These are phyloP conservation scores for Tragelaphus scriptus DNA, from an alignment of 2,113 vertebrate species.

Conservation along the genomic window DNA sequence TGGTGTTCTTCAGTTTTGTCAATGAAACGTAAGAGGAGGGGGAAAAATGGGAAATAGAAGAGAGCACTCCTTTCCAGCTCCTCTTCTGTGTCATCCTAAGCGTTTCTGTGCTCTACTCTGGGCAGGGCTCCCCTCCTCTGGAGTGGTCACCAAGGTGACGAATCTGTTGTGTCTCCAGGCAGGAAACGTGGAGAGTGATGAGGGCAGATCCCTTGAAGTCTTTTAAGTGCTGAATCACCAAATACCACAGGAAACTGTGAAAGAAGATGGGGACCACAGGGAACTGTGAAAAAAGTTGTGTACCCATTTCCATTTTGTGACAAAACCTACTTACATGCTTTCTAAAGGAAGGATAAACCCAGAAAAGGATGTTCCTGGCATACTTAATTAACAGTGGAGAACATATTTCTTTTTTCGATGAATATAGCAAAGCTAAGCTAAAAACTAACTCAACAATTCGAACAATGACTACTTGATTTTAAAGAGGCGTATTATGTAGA, in stretches of 20 bases:
- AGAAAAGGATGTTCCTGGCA: not conserved
- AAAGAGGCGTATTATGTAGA: not conserved
- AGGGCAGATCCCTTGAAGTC: not conserved
- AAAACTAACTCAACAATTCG: not conserved
- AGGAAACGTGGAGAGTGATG: not conserved
- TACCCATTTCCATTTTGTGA: not conserved
- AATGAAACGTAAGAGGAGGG: not conserved
- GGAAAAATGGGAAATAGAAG: not conserved
- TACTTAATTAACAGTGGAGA: not conserved
- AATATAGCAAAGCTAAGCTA: not conserved
- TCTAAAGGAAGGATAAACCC: not conserved
- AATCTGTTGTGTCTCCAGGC: not conserved
- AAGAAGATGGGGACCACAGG: not conserved
- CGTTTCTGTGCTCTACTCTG: not conserved
- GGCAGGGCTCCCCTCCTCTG: not conserved
- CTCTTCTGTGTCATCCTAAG: not conserved
- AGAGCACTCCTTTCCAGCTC: not conserved
- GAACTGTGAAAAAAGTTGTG: not conserved
- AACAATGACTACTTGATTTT: not conserved
- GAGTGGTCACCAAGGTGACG: not conserved
- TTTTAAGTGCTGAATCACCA: constrained; percentile 6
- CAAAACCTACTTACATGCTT: not conserved
- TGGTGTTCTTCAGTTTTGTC: not conserved
- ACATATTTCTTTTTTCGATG: not conserved
- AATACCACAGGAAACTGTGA: not conserved